Evolutionary conservation across 2,113 vertebrate species (phyloP).

Genomic region (Terrapene triunguis): DNA sequence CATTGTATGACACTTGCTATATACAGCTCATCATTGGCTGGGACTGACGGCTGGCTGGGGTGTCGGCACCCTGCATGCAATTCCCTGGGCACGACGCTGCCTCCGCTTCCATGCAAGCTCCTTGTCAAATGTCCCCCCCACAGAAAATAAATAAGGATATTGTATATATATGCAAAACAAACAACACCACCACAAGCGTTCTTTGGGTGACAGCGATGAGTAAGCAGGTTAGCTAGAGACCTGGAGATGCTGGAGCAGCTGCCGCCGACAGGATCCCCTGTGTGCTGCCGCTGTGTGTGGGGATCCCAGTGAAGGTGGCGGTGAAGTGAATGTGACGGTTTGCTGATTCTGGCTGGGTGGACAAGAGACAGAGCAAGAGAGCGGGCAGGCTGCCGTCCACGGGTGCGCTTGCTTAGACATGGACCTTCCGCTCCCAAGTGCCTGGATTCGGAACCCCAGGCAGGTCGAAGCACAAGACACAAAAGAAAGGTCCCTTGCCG

Average conservation of each 20-base stretch:
- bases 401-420: too few species aligned
- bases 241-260: not conserved
- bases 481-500: not conserved
- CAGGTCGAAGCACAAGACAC: not conserved
- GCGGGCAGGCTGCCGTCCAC: not conserved
- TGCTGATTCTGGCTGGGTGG: not conserved
- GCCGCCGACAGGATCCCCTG: too few species aligned
- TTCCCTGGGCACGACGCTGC: not conserved
- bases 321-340: not conserved
- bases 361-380: not conserved
- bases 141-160: slow-evolving; percentile 17
- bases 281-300: not conserved
- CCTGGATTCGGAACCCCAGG: not conserved
- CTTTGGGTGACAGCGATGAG: not conserved
- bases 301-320: not conserved
- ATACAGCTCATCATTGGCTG: not conserved
- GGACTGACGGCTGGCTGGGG: not conserved
- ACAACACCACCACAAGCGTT: not conserved
- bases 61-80: not conserved
- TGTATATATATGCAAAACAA: slow-evolving; percentile 19
- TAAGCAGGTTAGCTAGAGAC: not conserved
- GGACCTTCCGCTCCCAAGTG: not conserved
- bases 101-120: not conserved
- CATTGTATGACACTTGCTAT: not conserved
- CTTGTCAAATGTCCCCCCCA: not conserved